Base-by-base conservation (phyloP, 1,140 invertebrate species). In the Drosophila elegans region DNA sequence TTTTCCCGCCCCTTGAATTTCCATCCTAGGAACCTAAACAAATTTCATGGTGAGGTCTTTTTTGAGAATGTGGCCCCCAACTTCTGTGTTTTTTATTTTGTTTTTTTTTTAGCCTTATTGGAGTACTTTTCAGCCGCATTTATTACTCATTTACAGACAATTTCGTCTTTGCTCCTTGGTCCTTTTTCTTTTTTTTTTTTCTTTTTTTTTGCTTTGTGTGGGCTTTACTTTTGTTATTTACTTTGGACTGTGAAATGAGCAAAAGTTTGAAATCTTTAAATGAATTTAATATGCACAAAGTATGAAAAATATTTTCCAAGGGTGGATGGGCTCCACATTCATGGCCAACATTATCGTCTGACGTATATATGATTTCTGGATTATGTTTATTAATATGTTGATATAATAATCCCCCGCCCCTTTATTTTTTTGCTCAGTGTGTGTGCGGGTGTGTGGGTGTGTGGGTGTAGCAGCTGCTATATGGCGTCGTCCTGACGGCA, bases 71-170 rank as follows among this genome's bases (percentile, higher is more conserved):
- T 61, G 29, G 27, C 42, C 41, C 38, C 56, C 39, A 4, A 38
- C 29, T 7, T 11, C 7, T 13, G 12, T 25, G 25, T 32, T 34
- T 44, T 56, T 3, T 21, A 3, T 41, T 13, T 6, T 21, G 3
- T n/a, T 27, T 42, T 49, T 68, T 34, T 62, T 16, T 10, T 21
- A 21, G 16, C 48, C 56, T 36, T 52, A 45, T 56, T 74, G 51
- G 69, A 11, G 73, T 45, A 56, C 36, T 74, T 75, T 41, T 44
- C 62, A 72, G 72, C 76, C 80, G 60, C 82, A 82, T 80, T 85
- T 85, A 86, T 85, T 86, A 81, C 82, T 86, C 82, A 85, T 86
- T 85, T 86, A 81, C 74, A 86, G 74, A 81, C 78, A 81, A 86
- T 83, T 57, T 71, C 52, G 51, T 57, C 51, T 12, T 63, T 45